Conservation (phyloP, 2,888 invertebrate genomes). For the Schrankia costaestrigalis region DNA sequence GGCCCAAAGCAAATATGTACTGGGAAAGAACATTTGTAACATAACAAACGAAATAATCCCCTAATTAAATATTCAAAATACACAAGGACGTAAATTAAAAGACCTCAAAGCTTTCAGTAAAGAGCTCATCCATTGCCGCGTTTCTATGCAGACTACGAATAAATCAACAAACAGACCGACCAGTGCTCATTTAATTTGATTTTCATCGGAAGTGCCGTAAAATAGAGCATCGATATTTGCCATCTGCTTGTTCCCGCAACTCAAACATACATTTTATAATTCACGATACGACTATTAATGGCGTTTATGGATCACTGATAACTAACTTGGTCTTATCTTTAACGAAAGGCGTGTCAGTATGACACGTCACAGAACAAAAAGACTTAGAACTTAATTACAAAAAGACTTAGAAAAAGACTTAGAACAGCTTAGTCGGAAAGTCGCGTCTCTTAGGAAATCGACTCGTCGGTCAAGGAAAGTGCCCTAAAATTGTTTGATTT, state of each 20-base stretch:
- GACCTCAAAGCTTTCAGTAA: slow-evolving; percentile 2
- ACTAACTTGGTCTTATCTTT: too few species aligned
- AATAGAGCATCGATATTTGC: slow-evolving; percentile 8
- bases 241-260: slow-evolving; percentile 19
- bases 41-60: slow-evolving; percentile 1
- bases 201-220: slow-evolving; percentile 12
- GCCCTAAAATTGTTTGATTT: too few species aligned
- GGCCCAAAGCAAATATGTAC: not conserved
- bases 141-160: not conserved
- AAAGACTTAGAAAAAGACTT: too few species aligned
- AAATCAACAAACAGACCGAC: slow-evolving; percentile 5
- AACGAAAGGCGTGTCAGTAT: too few species aligned
- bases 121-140: not conserved
- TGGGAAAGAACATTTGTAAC: not conserved
- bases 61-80: slow-evolving; percentile 5
- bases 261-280: slow-evolving; percentile 8
- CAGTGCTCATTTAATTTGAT: slow-evolving; percentile 17
- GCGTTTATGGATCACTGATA: slow-evolving; percentile 5
- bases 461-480: too few species aligned
- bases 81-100: not conserved
- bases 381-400: too few species aligned
- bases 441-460: too few species aligned
- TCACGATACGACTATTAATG: slow-evolving; percentile 4
- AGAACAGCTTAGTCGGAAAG: too few species aligned
- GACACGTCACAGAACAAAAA: too few species aligned